Base-by-base conservation (phyloP, 2,888 invertebrate species). In the Macrosoma leucophasiata region DNA sequence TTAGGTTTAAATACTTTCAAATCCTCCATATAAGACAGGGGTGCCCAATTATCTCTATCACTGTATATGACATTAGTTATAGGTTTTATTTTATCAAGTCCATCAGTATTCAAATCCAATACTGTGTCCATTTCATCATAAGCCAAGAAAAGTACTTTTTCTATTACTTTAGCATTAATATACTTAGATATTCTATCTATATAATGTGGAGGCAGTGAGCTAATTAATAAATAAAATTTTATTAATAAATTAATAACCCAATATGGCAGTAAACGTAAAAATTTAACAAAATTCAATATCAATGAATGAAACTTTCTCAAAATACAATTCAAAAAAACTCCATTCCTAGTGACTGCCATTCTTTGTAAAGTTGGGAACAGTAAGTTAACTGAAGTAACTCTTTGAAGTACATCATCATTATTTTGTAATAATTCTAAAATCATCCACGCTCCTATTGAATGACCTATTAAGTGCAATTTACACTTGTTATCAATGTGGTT, bases 361-460 rank as follows among this genome's bases (percentile, higher is more conserved):
- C 88, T 84, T 72, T 97, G 95, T 22, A 97, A 75, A 0, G 96
- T 94, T 1, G 97, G 97, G 72, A 96, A 96, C 2, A 97, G 71
- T 43, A 96, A 73, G 68, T 91, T 91, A 39, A 88, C 84, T 46
- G 89, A 88, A n/a, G 78, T 68, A 18, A 92, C 62, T 50, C 84
- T 85, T 14, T 74, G 54, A 52, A 84, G 66, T 53, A 92, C 69
- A 15, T 75, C 61, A 3, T 86, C 75, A 42, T 76, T 51, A 43
- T 89, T 74, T 46, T 90, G 86, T 14, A 96, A 63, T 51, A 95
- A 62, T 59, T 95, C 90, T 35, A 95, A 62, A 41, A 90, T 86
- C 57, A 96, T 89, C 88, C 95, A 95, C 31, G 91, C 88, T 3
- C 97, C 97, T 57, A 97, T 94, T 0, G 97, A 97, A 84, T 97